Evolutionary conservation across 2,888 invertebrate genomes (phyloP).

Genomic region (Parelbella ahira): DNA sequence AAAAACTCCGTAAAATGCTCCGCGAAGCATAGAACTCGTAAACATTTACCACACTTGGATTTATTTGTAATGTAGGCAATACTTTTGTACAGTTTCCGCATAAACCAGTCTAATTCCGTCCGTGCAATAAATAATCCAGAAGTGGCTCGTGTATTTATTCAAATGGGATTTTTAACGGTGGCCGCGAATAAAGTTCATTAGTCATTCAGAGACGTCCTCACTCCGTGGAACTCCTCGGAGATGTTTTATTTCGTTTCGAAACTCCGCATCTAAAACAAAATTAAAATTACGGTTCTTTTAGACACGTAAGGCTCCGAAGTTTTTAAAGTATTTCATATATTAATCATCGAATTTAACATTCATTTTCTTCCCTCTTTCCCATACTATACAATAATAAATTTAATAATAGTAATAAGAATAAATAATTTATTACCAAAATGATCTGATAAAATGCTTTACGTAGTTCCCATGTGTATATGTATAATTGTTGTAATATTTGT

Average conservation of each 20-base stretch:
- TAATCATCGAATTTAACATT: neutral
- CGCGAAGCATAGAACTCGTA: too few relatives aligned
- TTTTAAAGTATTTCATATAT: slow-evolving; percentile 11
- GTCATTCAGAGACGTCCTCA: slow-evolving; percentile 37
- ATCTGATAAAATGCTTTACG: too few relatives aligned
- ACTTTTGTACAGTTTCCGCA: neutral
- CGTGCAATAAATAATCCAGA: slow-evolving; percentile 6
- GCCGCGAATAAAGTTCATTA: slow-evolving; percentile 40
- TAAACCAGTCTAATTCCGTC: neutral
- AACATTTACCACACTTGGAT: too few relatives aligned
- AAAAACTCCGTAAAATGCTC: too few relatives aligned
- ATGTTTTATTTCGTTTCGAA: slow-evolving; percentile 31
- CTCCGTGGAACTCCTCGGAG: slow-evolving; percentile 29
- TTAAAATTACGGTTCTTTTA: slow-evolving; percentile 26
- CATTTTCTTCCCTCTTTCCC: too few relatives aligned
- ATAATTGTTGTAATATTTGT: too few relatives aligned
- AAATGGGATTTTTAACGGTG: slow-evolving; percentile 37
- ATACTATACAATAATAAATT: too few relatives aligned
- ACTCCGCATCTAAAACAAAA: slow-evolving; percentile 28
- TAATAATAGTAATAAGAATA: too few relatives aligned
- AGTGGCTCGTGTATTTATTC: slow-evolving; percentile 32
- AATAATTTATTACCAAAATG: too few relatives aligned
- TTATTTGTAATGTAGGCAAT: too few relatives aligned
- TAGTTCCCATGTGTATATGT: too few relatives aligned
- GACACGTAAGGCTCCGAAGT: neutral